These are phyloP conservation scores for Sebastes baramenuke DNA, from an alignment of 2,797 vertebrate species.

Conservation along the genomic window DNA sequence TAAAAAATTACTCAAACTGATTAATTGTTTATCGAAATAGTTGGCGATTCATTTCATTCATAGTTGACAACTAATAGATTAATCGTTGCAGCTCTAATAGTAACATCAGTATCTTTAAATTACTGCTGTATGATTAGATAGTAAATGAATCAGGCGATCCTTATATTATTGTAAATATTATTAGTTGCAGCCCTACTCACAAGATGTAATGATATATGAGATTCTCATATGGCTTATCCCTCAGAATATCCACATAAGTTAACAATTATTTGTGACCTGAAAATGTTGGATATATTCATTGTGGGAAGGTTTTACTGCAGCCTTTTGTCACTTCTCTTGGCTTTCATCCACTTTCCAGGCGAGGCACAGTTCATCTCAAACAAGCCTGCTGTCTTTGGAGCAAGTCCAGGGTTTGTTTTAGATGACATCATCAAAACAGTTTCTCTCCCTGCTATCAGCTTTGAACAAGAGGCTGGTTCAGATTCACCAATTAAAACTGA, in stretches of 20 bases:
- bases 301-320: neutral
- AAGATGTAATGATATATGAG: neutral
- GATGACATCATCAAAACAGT: neutral
- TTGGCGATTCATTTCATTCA: too few relatives aligned
- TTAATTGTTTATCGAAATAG: too few relatives aligned
- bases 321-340: neutral
- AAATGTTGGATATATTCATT: too few relatives aligned
- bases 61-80: too few relatives aligned
- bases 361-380: neutral
- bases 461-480: neutral
- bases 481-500: neutral
- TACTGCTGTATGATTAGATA: too few relatives aligned
- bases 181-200: neutral
- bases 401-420: constrained; percentile 8
- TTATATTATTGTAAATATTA: too few relatives aligned
- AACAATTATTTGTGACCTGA: neutral
- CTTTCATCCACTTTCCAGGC: neutral
- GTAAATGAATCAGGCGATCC: too few relatives aligned
- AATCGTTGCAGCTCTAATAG: too few relatives aligned
- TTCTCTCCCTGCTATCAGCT: neutral
- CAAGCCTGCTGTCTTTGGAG: neutral
- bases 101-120: too few relatives aligned
- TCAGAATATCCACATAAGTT: neutral
- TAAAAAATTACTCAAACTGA: too few relatives aligned
- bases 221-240: neutral